Evolutionary conservation across 2,113 vertebrate species (phyloP), one percentile per base, ranked within the genome.

Genomic region (Baryphthengus martii): DNA sequence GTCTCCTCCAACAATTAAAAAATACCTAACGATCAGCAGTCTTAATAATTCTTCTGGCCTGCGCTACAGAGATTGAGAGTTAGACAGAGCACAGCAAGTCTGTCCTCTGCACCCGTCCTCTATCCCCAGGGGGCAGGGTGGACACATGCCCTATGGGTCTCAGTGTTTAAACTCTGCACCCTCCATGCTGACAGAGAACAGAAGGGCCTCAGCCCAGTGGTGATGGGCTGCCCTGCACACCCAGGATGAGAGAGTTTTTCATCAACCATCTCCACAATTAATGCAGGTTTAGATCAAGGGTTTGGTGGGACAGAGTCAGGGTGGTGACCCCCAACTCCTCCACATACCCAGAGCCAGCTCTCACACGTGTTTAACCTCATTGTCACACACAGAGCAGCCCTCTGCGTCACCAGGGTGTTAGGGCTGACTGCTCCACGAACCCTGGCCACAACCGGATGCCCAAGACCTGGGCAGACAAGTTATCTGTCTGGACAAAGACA

Each of bases 361-460:
- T 53, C 4, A 1, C 21, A 47, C 0, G 1, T 18, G 10, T 81
- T 59, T 75, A 71, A 81, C 35, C 5, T 11, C 1, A 0, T 0
- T 6, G 2, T 50, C 65, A 56, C 31, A 53, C 13, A 13, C 14
- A 11, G 7, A 45, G 68, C 50, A 42, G 39, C 19, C 15, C 77
- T 65, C 50, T 42, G 29, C 26, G 75, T 35, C 58, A 50, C 52
- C 81, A 25, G 28, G 45, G 40, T 11, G 7, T 44, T 19, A 35
- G 0, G 1, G 33, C 61, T 35, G 42, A 74, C 45, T 47, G 47
- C n/a, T 75, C 44, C 39, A 26, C 0, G 0, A 92, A 62, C 9
- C 83, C 56, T 0, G 0, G 50, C 25, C 58, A n/a, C 1, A 4
- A 88, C 7, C 3, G 2, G 66, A 23, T 40, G 19, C 58, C 29